phyloP scores from a whole-genome alignment of 1,140 invertebrate genomes.

The Macrocentrus cingulum region DNA sequence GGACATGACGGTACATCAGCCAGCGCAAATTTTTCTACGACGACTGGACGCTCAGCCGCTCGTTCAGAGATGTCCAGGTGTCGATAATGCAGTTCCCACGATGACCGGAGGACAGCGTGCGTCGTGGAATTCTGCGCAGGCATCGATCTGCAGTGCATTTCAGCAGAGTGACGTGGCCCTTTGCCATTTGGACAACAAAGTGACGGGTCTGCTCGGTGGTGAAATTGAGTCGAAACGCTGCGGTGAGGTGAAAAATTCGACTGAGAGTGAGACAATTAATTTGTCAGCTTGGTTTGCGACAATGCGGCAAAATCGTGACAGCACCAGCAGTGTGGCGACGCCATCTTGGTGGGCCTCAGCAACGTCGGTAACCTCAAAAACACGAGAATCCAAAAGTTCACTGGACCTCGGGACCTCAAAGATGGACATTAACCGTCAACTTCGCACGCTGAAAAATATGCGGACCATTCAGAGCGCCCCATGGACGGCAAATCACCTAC shows the following conservation, averaged over 20 bases:
- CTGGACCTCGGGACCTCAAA: slow-evolving; percentile 36
- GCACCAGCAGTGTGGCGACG: background rate
- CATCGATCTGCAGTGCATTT: slow-evolving; percentile 4
- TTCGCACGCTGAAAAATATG: slow-evolving; percentile 49
- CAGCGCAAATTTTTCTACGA: background rate
- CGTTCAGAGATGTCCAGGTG: background rate
- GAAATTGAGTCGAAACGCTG: slow-evolving; percentile 42
- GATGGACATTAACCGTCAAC: slow-evolving; percentile 45
- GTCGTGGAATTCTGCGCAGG: slow-evolving; percentile 12
- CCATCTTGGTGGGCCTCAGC: slow-evolving; percentile 11
- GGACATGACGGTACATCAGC: background rate
- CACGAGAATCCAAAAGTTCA: slow-evolving; percentile 29
- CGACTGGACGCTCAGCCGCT: background rate
- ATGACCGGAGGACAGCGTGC: slow-evolving; percentile 2
- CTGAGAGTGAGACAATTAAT: slow-evolving; percentile 46
- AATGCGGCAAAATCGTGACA: slow-evolving; percentile 37
- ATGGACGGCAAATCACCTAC: slow-evolving; percentile 45
- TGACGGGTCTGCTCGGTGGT: slow-evolving; percentile 48
- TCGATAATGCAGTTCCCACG: background rate
- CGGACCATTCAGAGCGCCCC: slow-evolving; percentile 48
- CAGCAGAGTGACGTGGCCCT: background rate
- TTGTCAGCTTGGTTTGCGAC: slow-evolving; percentile 52
- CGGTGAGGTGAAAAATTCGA: slow-evolving; percentile 14
- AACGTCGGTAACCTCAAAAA: background rate
- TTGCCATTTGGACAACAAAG: slow-evolving; percentile 36